Percentiles rank a stretch among this genome's conserved stretches.
Evolutionary conservation across 2,113 vertebrate genomes (phyloP).

Genomic region (Halcyon malimbica): DNA sequence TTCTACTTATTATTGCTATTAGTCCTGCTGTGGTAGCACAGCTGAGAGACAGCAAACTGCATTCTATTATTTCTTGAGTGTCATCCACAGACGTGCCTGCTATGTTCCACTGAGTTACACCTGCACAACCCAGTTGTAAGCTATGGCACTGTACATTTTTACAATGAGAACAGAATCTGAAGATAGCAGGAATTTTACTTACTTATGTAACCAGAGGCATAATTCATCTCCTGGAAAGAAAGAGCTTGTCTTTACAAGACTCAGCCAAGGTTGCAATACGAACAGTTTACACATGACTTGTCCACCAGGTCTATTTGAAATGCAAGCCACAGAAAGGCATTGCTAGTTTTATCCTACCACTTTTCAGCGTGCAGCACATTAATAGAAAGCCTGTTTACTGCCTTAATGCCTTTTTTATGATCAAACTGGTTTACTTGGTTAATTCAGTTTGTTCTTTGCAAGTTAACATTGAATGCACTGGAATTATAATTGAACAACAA

Average conservation of each 20-base stretch:
- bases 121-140: not conserved
- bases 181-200: not conserved
- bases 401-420: not conserved
- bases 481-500: not conserved
- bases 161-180: not conserved
- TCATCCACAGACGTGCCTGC: not conserved
- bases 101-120: constrained; percentile 10
- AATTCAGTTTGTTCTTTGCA: not conserved
- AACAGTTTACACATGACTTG: not conserved
- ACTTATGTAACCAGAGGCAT: not conserved
- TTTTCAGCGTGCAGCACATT: not conserved
- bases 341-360: not conserved
- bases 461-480: not conserved
- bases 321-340: not conserved
- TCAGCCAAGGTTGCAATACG: not conserved
- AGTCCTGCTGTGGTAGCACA: not conserved
- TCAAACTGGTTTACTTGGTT: not conserved
- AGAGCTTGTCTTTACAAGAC: not conserved
- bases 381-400: not conserved
- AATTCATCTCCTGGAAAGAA: not conserved
- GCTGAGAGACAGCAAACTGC: not conserved
- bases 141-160: not conserved
- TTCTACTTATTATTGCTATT: not conserved
- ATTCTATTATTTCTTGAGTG: not conserved
- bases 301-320: not conserved